Conservation (phyloP, 2,113 vertebrate genomes). For the Rhipidura dahli region DNA sequence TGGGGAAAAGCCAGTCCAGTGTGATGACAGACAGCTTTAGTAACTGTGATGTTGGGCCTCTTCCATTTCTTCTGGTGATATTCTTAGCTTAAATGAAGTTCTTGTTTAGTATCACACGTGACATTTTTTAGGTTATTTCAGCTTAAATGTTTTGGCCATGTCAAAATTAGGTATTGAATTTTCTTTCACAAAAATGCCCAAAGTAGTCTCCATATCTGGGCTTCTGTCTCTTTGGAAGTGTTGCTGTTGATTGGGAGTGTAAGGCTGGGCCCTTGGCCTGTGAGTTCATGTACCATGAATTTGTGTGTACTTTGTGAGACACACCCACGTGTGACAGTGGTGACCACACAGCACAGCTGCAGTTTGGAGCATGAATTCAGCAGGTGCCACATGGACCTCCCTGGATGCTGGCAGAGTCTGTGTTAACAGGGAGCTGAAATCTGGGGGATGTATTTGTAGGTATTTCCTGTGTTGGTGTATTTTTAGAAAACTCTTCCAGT, state of each 20-base stretch:
- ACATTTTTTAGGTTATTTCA: background rate
- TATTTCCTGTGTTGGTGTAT: background rate
- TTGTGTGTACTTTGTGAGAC: background rate
- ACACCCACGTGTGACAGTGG: background rate
- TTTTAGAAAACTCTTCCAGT: background rate
- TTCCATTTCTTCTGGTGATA: background rate
- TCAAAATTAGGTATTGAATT: background rate
- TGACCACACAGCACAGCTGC: fast-evolving
- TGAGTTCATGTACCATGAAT: fast-evolving
- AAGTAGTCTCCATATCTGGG: background rate
- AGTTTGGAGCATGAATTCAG: fast-evolving
- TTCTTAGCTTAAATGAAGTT: background rate
- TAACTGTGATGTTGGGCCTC: background rate
- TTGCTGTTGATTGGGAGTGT: background rate
- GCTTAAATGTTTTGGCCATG: background rate
- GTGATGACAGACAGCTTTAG: fast-evolving
- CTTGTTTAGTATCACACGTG: background rate
- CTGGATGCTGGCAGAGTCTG: background rate
- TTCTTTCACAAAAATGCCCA: background rate
- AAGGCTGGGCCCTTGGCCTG: background rate
- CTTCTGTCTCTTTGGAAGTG: background rate
- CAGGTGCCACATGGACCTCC: background rate
- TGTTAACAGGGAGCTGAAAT: background rate
- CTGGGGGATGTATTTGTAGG: background rate
- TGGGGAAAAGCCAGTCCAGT: background rate